These are phyloP conservation scores for Gymnothorax reevesii DNA, from an alignment of 2,797 vertebrate species.

Conservation along the genomic window DNA sequence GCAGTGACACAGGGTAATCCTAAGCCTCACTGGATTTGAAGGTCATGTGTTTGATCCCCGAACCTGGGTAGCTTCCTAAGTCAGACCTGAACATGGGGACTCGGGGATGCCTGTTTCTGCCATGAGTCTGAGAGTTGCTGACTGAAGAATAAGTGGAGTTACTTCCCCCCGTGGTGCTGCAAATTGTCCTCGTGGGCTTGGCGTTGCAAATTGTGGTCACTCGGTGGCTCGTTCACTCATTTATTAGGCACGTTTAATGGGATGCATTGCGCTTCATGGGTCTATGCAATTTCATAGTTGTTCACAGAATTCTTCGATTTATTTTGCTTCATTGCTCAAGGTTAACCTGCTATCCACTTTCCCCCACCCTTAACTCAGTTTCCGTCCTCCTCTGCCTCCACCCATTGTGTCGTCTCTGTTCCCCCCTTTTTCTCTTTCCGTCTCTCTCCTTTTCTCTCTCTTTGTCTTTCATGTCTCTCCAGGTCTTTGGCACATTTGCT, in stretches of 20 bases:
- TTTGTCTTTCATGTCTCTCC: background rate
- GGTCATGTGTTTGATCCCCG: conserved; percentile 44
- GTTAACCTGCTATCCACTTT: too few relatives aligned
- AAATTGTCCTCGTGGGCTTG: too few relatives aligned
- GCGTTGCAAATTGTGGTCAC: too few relatives aligned
- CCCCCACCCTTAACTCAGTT: background rate
- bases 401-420: background rate
- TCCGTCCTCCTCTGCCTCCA: background rate
- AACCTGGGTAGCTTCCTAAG: conserved; percentile 38
- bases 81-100: conserved; percentile 24
- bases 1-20: conserved; percentile 16
- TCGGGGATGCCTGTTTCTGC: conserved; percentile 57
- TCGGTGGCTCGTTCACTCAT: too few relatives aligned
- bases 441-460: conserved; percentile 45
- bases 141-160: background rate
- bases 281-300: too few relatives aligned
- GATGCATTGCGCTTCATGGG: too few relatives aligned
- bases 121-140: background rate
- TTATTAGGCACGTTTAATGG: too few relatives aligned
- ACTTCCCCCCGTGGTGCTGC: background rate
- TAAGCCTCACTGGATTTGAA: conserved; percentile 43
- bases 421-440: conserved; percentile 31
- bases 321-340: conserved; percentile 46
- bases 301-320: conserved; percentile 1
- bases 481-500: background rate